Percentiles rank a stretch among this genome's conserved stretches.
Conservation (phyloP, 2,797 vertebrate species). For the Gymnothorax reevesii region DNA sequence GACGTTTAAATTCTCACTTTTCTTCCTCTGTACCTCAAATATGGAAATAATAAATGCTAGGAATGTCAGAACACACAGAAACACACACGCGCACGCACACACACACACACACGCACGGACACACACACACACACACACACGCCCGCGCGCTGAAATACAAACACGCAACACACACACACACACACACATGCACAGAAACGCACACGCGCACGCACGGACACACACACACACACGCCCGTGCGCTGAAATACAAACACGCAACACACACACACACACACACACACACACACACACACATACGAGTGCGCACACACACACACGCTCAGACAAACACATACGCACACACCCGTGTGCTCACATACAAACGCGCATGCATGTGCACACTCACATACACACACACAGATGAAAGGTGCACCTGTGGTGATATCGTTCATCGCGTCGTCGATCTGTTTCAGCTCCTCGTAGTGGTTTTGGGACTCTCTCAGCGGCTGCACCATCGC, state of each 20-base stretch:
- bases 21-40: slow-evolving; percentile 76
- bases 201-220: slow-evolving; percentile 1
- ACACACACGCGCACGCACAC: background rate
- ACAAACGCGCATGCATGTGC: background rate
- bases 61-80: no score
- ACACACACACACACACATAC: background rate
- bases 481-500: slow-evolving; percentile 87
- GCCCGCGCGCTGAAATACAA: background rate
- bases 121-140: background rate
- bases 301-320: background rate
- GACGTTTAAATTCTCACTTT: slow-evolving; percentile 70
- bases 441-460: slow-evolving; percentile 86
- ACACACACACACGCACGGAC: background rate
- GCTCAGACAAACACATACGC: background rate
- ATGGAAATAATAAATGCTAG: background rate
- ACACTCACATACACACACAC: background rate
- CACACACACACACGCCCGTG: background rate
- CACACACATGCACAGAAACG: background rate
- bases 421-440: slow-evolving; percentile 84
- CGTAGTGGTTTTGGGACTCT: slow-evolving; percentile 86
- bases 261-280: background rate
- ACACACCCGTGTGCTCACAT: background rate
- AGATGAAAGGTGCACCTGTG: background rate
- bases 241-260: background rate
- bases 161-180: slow-evolving; percentile 6